Conservation (phyloP, 2,113 vertebrate genomes). For the Ailurus styani region DNA sequence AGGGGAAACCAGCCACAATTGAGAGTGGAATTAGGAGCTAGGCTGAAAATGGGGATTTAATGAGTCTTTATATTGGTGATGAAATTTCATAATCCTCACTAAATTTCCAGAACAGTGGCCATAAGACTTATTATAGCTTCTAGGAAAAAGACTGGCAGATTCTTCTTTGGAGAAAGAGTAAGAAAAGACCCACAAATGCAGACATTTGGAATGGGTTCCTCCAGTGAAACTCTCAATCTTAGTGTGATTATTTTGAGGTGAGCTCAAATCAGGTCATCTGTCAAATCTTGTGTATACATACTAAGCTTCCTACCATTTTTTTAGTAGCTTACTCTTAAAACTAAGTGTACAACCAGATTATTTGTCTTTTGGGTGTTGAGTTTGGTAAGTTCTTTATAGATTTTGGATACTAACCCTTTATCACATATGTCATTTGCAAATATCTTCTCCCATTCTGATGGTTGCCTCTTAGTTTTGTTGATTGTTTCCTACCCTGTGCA, state of each 20-base stretch:
- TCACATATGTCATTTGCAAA: not conserved
- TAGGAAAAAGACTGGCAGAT: not conserved
- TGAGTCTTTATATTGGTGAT: not conserved
- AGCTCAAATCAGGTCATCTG: not conserved
- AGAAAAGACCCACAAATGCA: not conserved
- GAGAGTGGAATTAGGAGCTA: not conserved
- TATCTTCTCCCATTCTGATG: not conserved
- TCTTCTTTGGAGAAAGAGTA: not conserved
- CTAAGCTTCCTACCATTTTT: not conserved
- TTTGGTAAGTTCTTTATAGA: not conserved
- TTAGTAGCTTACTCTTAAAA: not conserved
- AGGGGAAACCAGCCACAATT: not conserved
- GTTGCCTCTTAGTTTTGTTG: not conserved
- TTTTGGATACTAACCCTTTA: not conserved
- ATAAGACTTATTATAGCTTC: not conserved
- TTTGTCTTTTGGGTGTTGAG: not conserved
- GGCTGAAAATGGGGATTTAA: not conserved
- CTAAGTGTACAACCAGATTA: not conserved
- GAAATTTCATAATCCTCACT: not conserved
- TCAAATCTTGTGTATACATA: not conserved
- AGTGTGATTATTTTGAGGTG: not conserved
- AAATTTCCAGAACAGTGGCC: not conserved
- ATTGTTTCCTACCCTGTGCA: not conserved
- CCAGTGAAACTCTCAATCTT: not conserved
- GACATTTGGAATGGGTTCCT: not conserved